Conservation (phyloP, 2,888 invertebrate genomes). For the Lymantria dispar region DNA sequence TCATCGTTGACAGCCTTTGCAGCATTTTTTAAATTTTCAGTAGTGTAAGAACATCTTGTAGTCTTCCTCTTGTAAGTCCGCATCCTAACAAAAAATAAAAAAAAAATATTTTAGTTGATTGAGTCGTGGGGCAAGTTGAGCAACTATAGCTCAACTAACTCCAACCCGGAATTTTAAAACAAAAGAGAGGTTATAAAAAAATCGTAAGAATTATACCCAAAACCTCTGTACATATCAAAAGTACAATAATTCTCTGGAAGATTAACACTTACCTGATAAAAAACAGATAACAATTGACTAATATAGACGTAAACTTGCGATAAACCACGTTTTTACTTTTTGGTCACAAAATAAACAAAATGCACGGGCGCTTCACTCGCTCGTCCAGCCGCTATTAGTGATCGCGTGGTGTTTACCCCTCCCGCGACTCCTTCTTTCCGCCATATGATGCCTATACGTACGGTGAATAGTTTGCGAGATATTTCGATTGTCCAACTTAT, state of each 20-base stretch:
- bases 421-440: neutral
- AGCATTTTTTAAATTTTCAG: slow-evolving; percentile 21
- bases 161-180: no score
- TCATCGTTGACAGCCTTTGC: slow-evolving; percentile 20
- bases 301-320: no score
- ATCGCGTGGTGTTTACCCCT: slow-evolving; percentile 1
- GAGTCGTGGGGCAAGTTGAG: slow-evolving; percentile 1
- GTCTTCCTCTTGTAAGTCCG: slow-evolving; percentile 19
- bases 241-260: neutral
- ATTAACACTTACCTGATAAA: neutral
- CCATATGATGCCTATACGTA: neutral
- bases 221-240: no score
- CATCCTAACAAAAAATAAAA: slow-evolving; percentile 21
- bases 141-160: no score
- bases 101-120: slow-evolving; percentile 12
- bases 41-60: slow-evolving; percentile 23
- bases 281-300: no score
- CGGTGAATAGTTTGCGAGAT: no score
- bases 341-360: neutral
- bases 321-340: no score
- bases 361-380: neutral
- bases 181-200: neutral
- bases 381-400: no score
- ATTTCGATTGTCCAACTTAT: no score
- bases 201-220: neutral